Base-by-base conservation (phyloP, 1,140 invertebrate genomes). In the Anoplophora glabripennis region DNA sequence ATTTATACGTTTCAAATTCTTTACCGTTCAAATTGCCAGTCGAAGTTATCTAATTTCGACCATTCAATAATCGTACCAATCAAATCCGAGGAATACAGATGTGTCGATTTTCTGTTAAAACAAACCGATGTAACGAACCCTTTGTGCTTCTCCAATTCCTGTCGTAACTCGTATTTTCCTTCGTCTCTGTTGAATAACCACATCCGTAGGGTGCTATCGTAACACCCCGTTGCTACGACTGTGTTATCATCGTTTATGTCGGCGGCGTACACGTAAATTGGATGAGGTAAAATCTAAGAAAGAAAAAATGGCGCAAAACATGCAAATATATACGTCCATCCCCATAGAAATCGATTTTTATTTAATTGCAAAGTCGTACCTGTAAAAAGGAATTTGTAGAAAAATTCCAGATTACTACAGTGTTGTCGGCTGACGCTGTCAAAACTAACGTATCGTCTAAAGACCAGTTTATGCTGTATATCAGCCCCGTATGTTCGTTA, bases 381-480 rank as follows among this genome's bases (percentile, higher is more conserved):
- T 70, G 66, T 36, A 63, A 28, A 63, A 65, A 66, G 8, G 37
- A 49, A n/a, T 33, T 47, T 40, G 61, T 59, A 34, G 53, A 17
- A 21, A 72, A 53, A 41, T 71, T 53, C 65, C 67, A 73, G 28
- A 73, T 52, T 8, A 60, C 64, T 12, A 68, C 67, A 17, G 65
- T 66, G 38, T 53, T 63, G 58, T 75, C 73, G 38, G 71, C 65
- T 42, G 70, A 72, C 14, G 70, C 61, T 34, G 66, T 62, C n/a
- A 71, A 35, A 15, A 75, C 40, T 28, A 63, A 49, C 21, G 51
- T 47, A 21, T 68, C 64, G 46, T 69, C 54, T 42, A 34, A 42
- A 11, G 64, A 68, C 67, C 70, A 75, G 46, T 55, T 59, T 36
- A 75, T 67, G 51, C 65, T 61, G 51, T 75, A 72, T 40, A 75